phyloP scores from a whole-genome alignment of 2,113 vertebrate genomes.

The Dolichallabes microphthalmus region DNA sequence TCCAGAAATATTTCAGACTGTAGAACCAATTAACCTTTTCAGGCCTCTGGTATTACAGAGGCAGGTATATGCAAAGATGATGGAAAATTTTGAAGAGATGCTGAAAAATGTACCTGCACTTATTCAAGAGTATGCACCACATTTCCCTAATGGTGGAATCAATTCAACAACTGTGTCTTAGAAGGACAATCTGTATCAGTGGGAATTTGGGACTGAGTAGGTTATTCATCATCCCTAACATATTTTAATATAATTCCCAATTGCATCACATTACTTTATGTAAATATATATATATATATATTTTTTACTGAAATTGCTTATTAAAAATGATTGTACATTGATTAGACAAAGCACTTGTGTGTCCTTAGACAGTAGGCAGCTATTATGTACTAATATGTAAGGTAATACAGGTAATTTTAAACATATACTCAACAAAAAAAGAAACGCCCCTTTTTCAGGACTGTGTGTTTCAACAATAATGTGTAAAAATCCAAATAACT shows the following conservation, averaged over 20 bases:
- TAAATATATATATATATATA: no score
- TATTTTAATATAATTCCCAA: conserved; percentile 1
- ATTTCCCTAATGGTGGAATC: conserved; percentile 62
- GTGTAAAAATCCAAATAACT: no score
- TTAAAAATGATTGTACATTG: background rate
- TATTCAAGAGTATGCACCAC: conserved; percentile 83
- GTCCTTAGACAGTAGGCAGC: conserved; percentile 18
- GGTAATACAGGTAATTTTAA: background rate
- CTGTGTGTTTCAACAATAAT: no score
- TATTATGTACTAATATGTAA: conserved; percentile 11
- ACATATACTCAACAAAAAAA: no score
- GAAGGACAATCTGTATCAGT: background rate
- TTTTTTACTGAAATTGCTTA: conserved; percentile 17
- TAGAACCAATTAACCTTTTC: conserved; percentile 89
- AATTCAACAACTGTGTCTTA: conserved; percentile 38
- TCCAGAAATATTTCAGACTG: conserved; percentile 72
- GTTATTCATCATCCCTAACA: background rate
- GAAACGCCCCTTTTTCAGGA: no score
- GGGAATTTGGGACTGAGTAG: background rate
- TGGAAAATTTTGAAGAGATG: conserved; percentile 88
- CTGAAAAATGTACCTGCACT: conserved; percentile 83
- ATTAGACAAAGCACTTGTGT: background rate
- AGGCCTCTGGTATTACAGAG: conserved; percentile 82
- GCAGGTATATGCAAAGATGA: conserved; percentile 73
- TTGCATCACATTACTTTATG: background rate